Evolutionary conservation across 2,113 vertebrate genomes (phyloP).

Genomic region (Lichenostomus cassidix): DNA sequence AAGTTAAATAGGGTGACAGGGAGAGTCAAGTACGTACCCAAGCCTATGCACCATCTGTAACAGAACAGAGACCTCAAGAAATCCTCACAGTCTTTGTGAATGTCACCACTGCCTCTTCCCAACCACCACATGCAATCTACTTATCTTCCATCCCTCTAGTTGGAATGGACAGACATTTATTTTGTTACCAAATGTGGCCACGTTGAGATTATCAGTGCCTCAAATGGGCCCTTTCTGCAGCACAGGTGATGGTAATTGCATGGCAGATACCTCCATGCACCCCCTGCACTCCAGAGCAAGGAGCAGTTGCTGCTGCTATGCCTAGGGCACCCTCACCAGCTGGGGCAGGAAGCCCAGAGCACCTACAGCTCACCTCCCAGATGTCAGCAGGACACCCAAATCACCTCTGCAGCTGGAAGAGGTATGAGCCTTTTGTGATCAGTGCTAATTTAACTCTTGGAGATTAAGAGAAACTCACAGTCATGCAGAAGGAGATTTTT

Average conservation of each 20-base stretch:
- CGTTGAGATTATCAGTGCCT: neutral
- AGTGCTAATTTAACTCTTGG: neutral
- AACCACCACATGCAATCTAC: neutral
- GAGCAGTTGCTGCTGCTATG: accelerated
- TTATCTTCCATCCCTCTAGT: neutral
- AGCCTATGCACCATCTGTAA: accelerated
- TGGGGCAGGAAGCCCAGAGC: neutral
- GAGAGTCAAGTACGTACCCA: neutral
- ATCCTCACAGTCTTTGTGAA: neutral
- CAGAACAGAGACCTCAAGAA: neutral
- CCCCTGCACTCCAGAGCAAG: neutral
- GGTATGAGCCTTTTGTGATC: neutral
- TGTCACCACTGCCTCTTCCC: neutral
- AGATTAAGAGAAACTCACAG: neutral
- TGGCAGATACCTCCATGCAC: accelerated
- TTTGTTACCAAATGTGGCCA: neutral
- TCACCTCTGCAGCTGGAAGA: neutral
- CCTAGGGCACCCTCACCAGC: neutral
- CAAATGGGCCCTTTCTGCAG: neutral
- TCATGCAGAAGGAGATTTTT: slow-evolving; percentile 2
- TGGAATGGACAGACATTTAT: neutral
- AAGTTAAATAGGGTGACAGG: neutral
- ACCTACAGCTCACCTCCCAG: neutral
- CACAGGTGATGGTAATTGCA: accelerated
- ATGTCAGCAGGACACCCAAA: neutral